Conservation (phyloP, 2,888 invertebrate species). For the Abrostola tripartita region DNA sequence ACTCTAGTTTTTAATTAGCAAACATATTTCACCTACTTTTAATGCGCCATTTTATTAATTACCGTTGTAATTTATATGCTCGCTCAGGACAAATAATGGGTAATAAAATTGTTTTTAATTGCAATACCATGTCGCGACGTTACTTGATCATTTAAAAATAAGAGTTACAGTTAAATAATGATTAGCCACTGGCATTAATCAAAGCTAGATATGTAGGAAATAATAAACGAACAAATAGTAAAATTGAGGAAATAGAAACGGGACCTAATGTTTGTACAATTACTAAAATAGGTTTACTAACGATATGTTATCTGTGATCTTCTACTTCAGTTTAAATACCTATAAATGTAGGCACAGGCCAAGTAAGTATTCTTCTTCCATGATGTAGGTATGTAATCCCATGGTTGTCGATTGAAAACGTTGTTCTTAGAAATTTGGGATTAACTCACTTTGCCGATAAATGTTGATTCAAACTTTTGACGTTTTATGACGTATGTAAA, state of each 20-base stretch:
- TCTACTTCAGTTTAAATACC: too few species aligned
- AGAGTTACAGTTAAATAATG: background rate
- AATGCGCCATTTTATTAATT: background rate
- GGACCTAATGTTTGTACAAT: constrained; percentile 6
- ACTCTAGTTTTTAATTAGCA: too few species aligned
- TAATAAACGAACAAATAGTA: constrained; percentile 8
- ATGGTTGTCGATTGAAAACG: too few species aligned
- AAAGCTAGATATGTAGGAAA: constrained; percentile 14
- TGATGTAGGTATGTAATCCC: too few species aligned
- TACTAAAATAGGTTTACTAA: background rate
- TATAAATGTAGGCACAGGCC: too few species aligned
- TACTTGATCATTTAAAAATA: background rate
- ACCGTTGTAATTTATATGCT: background rate
- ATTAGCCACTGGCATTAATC: background rate
- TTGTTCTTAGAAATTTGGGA: too few species aligned
- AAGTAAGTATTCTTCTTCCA: too few species aligned
- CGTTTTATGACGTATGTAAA: too few species aligned
- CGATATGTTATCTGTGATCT: background rate
- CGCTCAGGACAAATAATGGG: background rate
- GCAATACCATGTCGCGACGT: constrained; percentile 7
- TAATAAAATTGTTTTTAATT: constrained; percentile 10
- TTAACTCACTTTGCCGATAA: too few species aligned
- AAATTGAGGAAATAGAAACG: constrained; percentile 15
- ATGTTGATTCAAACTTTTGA: too few species aligned
- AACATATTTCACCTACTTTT: too few species aligned